Evolutionary conservation across 35 echinoderm and acorn worm genomes (phyloP).

Genomic region (Apostichopus californicus): DNA sequence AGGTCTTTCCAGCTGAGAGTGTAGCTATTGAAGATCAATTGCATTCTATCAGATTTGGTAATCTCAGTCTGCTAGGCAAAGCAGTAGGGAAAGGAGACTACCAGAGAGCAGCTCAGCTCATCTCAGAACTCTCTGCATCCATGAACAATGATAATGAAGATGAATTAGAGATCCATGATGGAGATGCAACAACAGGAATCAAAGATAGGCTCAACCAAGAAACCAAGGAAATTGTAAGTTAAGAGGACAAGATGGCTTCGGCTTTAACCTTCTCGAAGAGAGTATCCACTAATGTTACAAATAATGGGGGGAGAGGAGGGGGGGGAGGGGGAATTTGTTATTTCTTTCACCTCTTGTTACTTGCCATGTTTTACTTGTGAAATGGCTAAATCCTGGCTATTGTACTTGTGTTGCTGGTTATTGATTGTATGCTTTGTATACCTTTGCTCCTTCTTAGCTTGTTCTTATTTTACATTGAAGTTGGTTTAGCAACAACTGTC

Average conservation of each 20-base stretch:
- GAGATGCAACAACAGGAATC: no score
- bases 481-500: no score
- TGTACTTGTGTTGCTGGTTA: no score
- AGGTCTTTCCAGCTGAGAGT: conserved; percentile 59
- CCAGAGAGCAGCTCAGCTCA: conserved; percentile 60
- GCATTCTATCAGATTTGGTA: conserved; percentile 14
- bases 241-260: no score
- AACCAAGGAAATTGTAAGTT: neutral
- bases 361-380: no score
- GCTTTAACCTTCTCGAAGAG: no score
- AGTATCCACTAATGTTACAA: no score
- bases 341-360: neutral
- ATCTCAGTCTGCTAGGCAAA: conserved; percentile 49
- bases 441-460: no score
- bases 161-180: neutral
- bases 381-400: no score
- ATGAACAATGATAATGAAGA: conserved; percentile 60
- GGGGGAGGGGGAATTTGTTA: neutral
- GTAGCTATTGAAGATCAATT: conserved; percentile 14
- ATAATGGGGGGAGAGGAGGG: neutral
- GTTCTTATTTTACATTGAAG: no score
- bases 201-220: conserved; percentile 7
- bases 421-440: no score
- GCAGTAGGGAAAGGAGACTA: conserved; percentile 65
- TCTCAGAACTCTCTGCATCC: conserved; percentile 51